Evolutionary conservation across 1,140 invertebrate species (phyloP), one percentile per base, ranked within the genome.

Genomic region (Babylonia areolata): DNA sequence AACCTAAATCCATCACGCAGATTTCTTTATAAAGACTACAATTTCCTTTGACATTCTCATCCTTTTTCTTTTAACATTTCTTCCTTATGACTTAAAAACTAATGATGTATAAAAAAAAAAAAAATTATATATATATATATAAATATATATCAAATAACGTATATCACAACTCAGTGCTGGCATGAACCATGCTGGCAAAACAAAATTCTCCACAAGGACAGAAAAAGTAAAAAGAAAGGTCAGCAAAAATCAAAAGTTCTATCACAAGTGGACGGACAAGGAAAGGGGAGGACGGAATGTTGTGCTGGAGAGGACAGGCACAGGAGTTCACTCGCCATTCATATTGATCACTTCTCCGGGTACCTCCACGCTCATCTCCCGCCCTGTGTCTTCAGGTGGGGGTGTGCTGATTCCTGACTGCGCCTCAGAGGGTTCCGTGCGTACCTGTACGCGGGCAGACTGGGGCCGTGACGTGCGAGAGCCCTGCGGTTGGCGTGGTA

Each of bases 301-400:
- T 64, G 58, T 23, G 58, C 58, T n/a, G n/a, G n/a, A 23, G 58
- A 64, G 28, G 58, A 64, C 58, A 64, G 58, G 71, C 71, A 3
- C 6, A 35, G 31, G 35, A 3, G 33, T 77, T 77, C 75, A 77
- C 75, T 77, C 75, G 75, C 75, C 75, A 37, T 77, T 6, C 35
- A 39, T 37, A 0, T 37, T 28, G 15, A 28, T 40, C 28, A 80
- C 33, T 20, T 54, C 40, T 6, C 5, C 23, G 2, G 78, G 78
- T 20, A 51, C 78, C 28, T 80, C 78, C 33, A 80, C 42, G 46
- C 31, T 80, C n/a, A 80, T 80, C 33, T 80, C 78, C 42, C n/a
- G 39, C 31, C 2, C 46, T 20, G 0, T 42, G 2, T 80, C 46
- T 40, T 54, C 46, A 54, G 5, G 42, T 9, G 9, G 15, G 12